phyloP scores from a whole-genome alignment of 1,140 invertebrate genomes.

The Riptortus pedestris region DNA sequence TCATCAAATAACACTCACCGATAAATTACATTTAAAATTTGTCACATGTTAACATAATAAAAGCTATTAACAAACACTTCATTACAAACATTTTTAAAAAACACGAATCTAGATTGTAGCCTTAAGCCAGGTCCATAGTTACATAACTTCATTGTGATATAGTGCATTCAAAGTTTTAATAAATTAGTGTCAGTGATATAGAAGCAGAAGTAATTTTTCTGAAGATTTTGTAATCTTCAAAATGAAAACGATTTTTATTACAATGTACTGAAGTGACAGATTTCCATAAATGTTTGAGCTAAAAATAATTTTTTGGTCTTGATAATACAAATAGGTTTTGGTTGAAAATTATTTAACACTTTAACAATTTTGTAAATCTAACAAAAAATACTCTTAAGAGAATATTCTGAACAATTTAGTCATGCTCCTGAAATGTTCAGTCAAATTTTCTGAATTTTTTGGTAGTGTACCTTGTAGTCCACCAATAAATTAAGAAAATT shows the following conservation, averaged over 20 bases:
- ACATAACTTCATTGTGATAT: neutral
- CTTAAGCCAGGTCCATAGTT: neutral
- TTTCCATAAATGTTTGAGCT: too few relatives aligned
- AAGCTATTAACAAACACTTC: neutral
- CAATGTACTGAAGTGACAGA: too few relatives aligned
- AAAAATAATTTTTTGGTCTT: too few relatives aligned
- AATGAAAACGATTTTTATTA: neutral
- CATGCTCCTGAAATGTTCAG: too few relatives aligned
- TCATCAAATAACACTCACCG: neutral
- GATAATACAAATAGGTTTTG: too few relatives aligned
- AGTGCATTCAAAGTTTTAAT: neutral
- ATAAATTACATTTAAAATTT: neutral
- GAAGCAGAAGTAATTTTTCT: neutral
- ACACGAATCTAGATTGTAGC: neutral
- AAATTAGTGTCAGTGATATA: neutral
- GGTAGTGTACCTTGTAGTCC: too few relatives aligned
- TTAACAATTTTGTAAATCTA: too few relatives aligned
- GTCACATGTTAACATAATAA: neutral
- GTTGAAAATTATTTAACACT: too few relatives aligned
- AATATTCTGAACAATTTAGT: too few relatives aligned
- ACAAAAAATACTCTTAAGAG: too few relatives aligned
- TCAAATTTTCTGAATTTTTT: too few relatives aligned
- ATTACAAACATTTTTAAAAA: neutral
- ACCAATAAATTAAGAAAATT: too few relatives aligned
- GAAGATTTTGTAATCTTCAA: neutral